Base-by-base conservation (phyloP, 2,888 invertebrate genomes). In the Pyrrhosoma nymphula region DNA sequence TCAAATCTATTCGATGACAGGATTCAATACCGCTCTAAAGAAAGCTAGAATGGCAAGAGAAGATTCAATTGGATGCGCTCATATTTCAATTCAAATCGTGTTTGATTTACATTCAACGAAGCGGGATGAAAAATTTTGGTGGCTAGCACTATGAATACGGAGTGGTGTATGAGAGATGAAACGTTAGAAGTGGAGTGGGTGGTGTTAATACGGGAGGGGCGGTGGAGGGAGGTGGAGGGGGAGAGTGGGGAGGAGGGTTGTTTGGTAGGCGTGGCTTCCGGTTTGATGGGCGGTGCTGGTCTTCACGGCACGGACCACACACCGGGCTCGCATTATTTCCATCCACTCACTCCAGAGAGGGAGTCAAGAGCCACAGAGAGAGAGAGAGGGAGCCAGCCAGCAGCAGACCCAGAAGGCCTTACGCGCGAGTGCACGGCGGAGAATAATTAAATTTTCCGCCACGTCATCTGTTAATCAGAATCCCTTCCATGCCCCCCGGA, bases 201-300 rank as follows among this genome's bases (percentile, higher is more conserved):
- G n/a, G 8, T n/a, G 39, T 35, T 63, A 47, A 47, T 47, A 47
- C 8, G 47, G 8, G 47, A 47, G 47, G 47, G 47, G 93, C 60
- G 26, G 56, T 12, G 12, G 39, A n/a, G 30, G 16, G 20, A 6
- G 30, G 39, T 10, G 18, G 35, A 12, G 39, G 6, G 63, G 69
- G 18, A 47, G n/a, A 63, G 1, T 39, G 23, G 69, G 89, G 55
- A 0, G 47, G 89, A 20, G 12, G 75, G 69, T 18, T 69, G 63
- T 93, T 63, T 88, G n/a, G 93, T 39, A 69, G 93, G 93, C 93
- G 93, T 93, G 93, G 93, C 93, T 93, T 93, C 69, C 69, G 93
- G 93, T 93, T 93, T 93, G 69, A 93, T 93, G 93, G 93, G 93
- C 93, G 93, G 93, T n/a, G 93, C 93, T 93, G 55, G 55, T 56